Evolutionary conservation across 2,888 invertebrate species (phyloP).

Genomic region (Euproctis similis): DNA sequence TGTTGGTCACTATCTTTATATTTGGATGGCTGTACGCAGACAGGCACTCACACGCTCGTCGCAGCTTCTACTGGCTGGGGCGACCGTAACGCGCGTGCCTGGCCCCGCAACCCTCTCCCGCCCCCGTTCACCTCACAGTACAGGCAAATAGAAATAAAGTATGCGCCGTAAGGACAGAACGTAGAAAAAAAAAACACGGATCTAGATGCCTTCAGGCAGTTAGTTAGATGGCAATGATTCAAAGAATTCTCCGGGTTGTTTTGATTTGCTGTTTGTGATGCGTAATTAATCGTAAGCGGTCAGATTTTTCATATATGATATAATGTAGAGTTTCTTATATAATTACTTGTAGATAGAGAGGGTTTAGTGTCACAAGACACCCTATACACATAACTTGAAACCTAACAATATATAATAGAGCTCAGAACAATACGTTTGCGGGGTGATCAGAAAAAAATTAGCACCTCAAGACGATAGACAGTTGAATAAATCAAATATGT

Average conservation of each 20-base stretch:
- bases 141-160: conserved; percentile 74
- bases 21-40: conserved; percentile 24
- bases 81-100: conserved; percentile 68
- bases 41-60: conserved; percentile 45
- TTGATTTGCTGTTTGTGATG: too few relatives aligned
- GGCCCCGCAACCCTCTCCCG: conserved; percentile 41
- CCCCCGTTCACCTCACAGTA: conserved; percentile 58
- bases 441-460: too few relatives aligned
- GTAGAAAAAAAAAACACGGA: conserved; percentile 58
- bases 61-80: conserved; percentile 72
- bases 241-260: conserved; percentile 13
- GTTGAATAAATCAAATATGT: too few relatives aligned
- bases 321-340: too few relatives aligned
- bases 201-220: conserved; percentile 45
- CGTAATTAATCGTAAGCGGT: too few relatives aligned
- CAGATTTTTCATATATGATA: too few relatives aligned
- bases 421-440: too few relatives aligned
- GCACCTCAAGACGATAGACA: too few relatives aligned
- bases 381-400: too few relatives aligned
- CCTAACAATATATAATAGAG: too few relatives aligned
- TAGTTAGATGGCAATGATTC: conserved; percentile 21
- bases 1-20: conserved; percentile 44
- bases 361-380: too few relatives aligned
- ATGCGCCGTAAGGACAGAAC: conserved; percentile 64
- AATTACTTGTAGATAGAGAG: too few relatives aligned